phyloP scores from a whole-genome alignment of 2,888 invertebrate species.

The Meghimatium bilineatum region DNA sequence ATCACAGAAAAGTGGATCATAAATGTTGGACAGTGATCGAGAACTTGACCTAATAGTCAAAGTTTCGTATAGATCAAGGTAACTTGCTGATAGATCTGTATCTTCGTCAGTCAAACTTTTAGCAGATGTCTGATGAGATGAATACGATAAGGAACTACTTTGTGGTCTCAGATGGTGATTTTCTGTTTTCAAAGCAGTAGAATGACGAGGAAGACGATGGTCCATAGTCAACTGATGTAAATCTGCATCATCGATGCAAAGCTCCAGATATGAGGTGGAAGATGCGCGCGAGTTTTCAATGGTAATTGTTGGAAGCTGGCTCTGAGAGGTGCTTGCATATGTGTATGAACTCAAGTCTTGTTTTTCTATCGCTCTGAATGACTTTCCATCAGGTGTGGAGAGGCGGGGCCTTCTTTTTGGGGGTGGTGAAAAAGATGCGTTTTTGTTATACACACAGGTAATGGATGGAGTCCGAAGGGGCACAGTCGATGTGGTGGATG shows the following conservation, averaged over 20 bases:
- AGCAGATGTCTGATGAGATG: constrained; percentile 10
- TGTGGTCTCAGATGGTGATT: neutral
- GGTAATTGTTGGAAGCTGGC: neutral
- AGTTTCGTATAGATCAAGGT: constrained; percentile 39
- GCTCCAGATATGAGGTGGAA: constrained; percentile 33
- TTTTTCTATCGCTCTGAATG: neutral
- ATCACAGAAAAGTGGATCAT: constrained; percentile 22
- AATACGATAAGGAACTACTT: neutral
- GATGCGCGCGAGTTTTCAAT: neutral
- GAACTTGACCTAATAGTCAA: constrained; percentile 35
- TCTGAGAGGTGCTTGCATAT: neutral
- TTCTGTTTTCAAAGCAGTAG: neutral
- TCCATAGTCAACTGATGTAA: neutral
- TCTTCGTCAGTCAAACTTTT: constrained; percentile 4
- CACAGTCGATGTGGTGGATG: too few species aligned
- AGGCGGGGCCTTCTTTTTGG: constrained; percentile 6
- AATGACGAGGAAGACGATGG: neutral
- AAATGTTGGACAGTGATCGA: constrained; percentile 39
- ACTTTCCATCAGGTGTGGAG: constrained; percentile 1
- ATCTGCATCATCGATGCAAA: neutral
- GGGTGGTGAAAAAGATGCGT: neutral
- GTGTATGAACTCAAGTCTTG: neutral
- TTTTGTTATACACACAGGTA: constrained; percentile 29
- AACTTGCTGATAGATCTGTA: neutral
- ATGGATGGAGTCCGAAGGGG: neutral